Evolutionary conservation across 2,797 vertebrate species (phyloP), one percentile per base, ranked within the genome.

Genomic region (Megalops cyprinoides): DNA sequence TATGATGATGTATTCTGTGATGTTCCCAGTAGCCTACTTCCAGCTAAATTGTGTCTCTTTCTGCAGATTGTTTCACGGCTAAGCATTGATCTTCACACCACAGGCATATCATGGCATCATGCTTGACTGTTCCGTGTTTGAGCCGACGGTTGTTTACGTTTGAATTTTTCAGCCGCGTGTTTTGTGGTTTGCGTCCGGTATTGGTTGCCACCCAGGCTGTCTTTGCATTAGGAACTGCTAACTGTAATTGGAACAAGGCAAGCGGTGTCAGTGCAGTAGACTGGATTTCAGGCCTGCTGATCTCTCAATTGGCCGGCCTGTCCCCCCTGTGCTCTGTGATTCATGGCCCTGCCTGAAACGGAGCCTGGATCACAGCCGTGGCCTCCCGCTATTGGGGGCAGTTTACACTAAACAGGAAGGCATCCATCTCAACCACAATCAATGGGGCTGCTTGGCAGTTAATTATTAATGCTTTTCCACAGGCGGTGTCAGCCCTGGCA

Each of bases 401-500:
- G 53, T 60, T 62, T 60, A 48, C 44, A 67, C 44, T 75, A 34
- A 78, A 62, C 76, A 78, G 78, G 73, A 71, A 78, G 56, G 60
- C 60, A 74, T 78, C 78, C 67, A 51, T 83, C 79, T 74, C 76
- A 3, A 65, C 78, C 79, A 71, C 81, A 84, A 82, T 86, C 82
- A 82, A 67, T 81, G 80, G 48, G 9, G 76, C 75, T 77, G 80
- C 75, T 39, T 71, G 75, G 76, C 78, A 37, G 81, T 88, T 77
- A 87, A 87, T 87, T 85, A 87, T 86, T 84, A 85, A 87, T 83
- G 83, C 20, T 20, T 58, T 53, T 77, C 67, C 80, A 77, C 78
- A 71, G 49, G 76, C 49, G 14, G 53, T 15, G 65, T 42, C 37
- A 71, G 67, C 31, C 31, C 49, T 37, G 39, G n/a, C 42, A 14